Evolutionary conservation across 2,113 vertebrate genomes (phyloP).

Genomic region (Psophia crepitans): DNA sequence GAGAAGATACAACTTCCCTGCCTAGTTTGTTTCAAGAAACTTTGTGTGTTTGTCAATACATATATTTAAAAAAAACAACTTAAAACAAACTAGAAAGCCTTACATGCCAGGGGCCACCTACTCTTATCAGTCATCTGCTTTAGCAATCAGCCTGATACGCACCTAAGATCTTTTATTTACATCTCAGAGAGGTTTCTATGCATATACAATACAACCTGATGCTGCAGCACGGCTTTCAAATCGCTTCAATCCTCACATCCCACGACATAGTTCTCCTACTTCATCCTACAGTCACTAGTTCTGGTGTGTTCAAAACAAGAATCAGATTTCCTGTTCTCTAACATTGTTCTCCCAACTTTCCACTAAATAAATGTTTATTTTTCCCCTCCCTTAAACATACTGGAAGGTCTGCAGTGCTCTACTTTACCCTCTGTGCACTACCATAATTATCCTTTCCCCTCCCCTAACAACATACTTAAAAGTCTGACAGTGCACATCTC

Average conservation of each 20-base stretch:
- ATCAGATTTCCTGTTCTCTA: neutral
- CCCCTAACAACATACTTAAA: neutral
- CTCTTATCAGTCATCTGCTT: constrained; percentile 7
- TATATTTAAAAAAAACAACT: neutral
- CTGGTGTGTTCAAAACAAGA: neutral
- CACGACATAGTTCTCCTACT: neutral
- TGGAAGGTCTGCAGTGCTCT: neutral
- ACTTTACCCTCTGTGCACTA: neutral
- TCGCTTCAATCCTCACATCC: neutral
- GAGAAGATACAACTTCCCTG: neutral
- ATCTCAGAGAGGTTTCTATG: neutral
- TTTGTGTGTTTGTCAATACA: too few species aligned
- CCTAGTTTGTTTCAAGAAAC: neutral
- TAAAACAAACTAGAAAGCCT: neutral
- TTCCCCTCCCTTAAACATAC: neutral
- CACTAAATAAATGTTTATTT: neutral
- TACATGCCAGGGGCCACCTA: neutral
- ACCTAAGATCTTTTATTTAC: neutral
- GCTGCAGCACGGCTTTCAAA: neutral
- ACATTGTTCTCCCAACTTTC: neutral
- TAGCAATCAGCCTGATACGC: neutral
- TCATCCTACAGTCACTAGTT: neutral
- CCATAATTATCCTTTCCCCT: neutral
- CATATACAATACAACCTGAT: neutral
- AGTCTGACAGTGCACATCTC: neutral